Evolutionary conservation across 2,113 vertebrate genomes (phyloP).

Genomic region (Gorsachius goisagi): DNA sequence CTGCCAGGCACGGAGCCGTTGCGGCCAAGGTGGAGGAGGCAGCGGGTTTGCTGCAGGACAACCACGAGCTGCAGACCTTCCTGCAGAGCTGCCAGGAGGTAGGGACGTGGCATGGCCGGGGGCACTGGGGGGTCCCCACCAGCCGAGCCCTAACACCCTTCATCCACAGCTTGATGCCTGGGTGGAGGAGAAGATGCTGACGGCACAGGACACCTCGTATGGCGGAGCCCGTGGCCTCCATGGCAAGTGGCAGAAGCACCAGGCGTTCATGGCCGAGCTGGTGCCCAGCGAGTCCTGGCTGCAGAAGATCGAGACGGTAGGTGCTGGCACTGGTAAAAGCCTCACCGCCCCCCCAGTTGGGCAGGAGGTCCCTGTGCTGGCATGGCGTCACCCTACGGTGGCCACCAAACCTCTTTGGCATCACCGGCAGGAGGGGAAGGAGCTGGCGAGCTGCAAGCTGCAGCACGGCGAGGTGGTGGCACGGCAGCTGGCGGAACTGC

Average conservation of each 20-base stretch:
- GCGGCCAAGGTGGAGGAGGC: slow-evolving; percentile 79
- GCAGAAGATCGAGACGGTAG: slow-evolving; percentile 85
- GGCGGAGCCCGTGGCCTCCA: slow-evolving; percentile 89
- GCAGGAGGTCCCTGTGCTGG: fast-evolving
- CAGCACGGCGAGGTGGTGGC: slow-evolving; percentile 76
- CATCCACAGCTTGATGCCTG: slow-evolving; percentile 84
- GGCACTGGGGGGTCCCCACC: fast-evolving
- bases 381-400: fast-evolving
- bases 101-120: background rate
- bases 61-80: slow-evolving; percentile 90
- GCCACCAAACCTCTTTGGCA: no score
- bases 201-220: slow-evolving; percentile 89
- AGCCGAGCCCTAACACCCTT: background rate
- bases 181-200: slow-evolving; percentile 98
- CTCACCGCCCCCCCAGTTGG: background rate
- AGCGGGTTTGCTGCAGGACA: slow-evolving; percentile 81
- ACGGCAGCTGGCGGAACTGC: slow-evolving; percentile 78
- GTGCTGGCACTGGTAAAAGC: fast-evolving
- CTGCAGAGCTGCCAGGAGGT: slow-evolving; percentile 95
- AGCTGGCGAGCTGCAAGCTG: slow-evolving; percentile 82
- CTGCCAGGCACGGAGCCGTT: slow-evolving; percentile 77
- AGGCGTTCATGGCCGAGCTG: slow-evolving; percentile 93
- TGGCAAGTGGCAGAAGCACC: slow-evolving; percentile 94
- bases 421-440: slow-evolving; percentile 79
- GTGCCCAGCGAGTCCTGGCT: slow-evolving; percentile 89